These are phyloP conservation scores for Mesembrinibis cayennensis DNA, from an alignment of 2,113 vertebrate species.

Conservation along the genomic window DNA sequence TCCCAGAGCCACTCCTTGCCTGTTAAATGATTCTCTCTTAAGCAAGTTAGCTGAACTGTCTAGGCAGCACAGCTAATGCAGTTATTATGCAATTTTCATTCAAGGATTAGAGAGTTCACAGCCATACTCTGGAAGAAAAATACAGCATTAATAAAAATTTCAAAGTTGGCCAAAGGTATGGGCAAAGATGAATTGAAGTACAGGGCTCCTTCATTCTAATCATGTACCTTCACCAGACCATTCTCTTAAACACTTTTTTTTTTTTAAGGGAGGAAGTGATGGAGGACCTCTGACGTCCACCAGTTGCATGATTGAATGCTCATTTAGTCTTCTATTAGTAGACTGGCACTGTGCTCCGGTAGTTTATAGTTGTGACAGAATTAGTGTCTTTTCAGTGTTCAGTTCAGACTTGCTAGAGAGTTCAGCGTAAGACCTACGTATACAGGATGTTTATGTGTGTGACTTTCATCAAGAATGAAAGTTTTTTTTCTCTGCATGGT, in stretches of 20 bases:
- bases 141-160: neutral
- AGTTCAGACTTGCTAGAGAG: neutral
- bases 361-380: neutral
- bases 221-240: neutral
- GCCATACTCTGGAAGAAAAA: neutral
- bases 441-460: neutral
- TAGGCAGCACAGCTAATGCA: neutral
- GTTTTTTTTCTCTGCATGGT: neutral
- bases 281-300: neutral
- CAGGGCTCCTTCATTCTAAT: neutral
- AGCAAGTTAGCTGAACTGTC: neutral
- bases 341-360: neutral
- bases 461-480: neutral
- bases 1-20: too few species aligned
- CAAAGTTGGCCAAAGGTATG: neutral
- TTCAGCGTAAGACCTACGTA: accelerated
- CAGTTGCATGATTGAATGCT: neutral
- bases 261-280: neutral
- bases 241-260: neutral
- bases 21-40: neutral
- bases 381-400: neutral
- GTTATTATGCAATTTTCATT: neutral
- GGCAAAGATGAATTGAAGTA: neutral
- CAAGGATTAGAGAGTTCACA: neutral
- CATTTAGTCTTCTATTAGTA: neutral